These are phyloP conservation scores for Bombus waltoni DNA, from an alignment of 1,140 invertebrate species.

Conservation along the genomic window DNA sequence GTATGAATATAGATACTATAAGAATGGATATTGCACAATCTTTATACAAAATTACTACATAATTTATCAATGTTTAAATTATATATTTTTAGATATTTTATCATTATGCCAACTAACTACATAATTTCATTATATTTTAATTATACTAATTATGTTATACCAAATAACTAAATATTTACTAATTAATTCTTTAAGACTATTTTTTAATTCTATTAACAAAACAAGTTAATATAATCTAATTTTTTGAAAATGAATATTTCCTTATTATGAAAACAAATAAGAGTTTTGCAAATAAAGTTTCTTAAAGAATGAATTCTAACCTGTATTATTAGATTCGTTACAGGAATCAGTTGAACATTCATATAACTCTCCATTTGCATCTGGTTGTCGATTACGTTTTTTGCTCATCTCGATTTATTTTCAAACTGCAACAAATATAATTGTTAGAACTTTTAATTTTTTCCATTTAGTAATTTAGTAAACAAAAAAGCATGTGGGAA, in stretches of 20 bases:
- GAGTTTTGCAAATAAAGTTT: neutral
- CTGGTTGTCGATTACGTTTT: constrained; percentile 86
- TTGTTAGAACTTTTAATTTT: neutral
- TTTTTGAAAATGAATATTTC: neutral
- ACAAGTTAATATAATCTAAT: neutral
- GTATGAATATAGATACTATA: too few relatives aligned
- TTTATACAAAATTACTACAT: too few relatives aligned
- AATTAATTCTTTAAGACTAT: neutral
- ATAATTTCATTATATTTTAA: neutral
- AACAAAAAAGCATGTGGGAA: constrained; percentile 24
- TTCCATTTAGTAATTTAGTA: neutral
- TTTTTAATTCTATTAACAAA: neutral
- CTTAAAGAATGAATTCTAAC: constrained; percentile 52
- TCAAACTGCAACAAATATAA: neutral
- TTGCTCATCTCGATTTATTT: constrained; percentile 75
- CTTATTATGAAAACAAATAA: neutral
- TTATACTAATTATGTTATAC: neutral
- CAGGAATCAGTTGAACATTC: constrained; percentile 85
- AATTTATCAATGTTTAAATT: neutral
- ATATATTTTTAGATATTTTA: neutral
- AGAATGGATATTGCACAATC: too few relatives aligned
- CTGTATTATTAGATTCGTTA: constrained; percentile 81
- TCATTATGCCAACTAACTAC: neutral
- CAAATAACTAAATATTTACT: neutral
- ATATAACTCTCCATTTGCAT: constrained; percentile 81